Percentiles rank a stretch among this genome's conserved stretches.
These are phyloP conservation scores for Dasyurus viverrinus DNA, from an alignment of 2,113 vertebrate genomes.

Conservation along the genomic window DNA sequence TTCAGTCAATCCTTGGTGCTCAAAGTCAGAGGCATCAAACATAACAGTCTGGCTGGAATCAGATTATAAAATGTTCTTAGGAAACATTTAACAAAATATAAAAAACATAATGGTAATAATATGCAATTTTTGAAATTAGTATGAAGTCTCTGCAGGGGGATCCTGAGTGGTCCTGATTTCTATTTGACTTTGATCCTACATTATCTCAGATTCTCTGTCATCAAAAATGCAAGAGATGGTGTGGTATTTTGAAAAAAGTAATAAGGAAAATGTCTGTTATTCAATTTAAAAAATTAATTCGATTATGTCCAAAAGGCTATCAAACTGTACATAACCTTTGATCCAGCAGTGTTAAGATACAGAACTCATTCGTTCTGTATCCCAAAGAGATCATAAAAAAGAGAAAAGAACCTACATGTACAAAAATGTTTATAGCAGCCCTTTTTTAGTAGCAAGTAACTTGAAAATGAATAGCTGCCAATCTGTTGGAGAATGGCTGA, in stretches of 20 bases:
- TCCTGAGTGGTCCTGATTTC: neutral
- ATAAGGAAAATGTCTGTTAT: neutral
- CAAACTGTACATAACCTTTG: no score
- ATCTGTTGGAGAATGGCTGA: no score
- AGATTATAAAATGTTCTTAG: neutral
- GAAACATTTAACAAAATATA: neutral
- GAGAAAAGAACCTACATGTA: no score
- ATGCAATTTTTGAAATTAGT: neutral
- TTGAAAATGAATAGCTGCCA: no score
- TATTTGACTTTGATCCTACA: neutral
- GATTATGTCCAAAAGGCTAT: no score
- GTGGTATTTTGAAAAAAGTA: neutral
- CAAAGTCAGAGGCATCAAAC: neutral
- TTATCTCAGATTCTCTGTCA: neutral
- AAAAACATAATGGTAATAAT: neutral
- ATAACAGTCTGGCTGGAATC: neutral
- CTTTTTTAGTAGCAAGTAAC: no score
- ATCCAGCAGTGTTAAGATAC: no score
- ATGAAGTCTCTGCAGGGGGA: neutral
- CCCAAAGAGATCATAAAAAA: no score
- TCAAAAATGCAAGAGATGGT: neutral
- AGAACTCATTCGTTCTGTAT: no score
- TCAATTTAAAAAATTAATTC: no score
- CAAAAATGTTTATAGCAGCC: no score
- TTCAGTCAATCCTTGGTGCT: neutral